A percentile compares a stretch with the other conserved stretches of the same genome.
phyloP scores from a whole-genome alignment of 2,888 invertebrate genomes.

The Seira musarum region DNA sequence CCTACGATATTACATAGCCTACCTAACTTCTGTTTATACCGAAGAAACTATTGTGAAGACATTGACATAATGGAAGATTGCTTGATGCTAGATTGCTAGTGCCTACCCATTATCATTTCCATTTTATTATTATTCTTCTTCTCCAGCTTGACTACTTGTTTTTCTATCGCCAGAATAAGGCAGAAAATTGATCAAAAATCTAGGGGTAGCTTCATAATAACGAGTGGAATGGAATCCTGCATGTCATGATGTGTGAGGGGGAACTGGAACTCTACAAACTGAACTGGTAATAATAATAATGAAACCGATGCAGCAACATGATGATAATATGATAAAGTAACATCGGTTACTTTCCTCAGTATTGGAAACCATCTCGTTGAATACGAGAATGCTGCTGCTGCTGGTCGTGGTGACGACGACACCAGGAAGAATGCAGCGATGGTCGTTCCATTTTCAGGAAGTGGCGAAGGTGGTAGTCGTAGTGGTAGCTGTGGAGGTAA shows the following conservation, averaged over 20 bases:
- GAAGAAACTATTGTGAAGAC: neutral
- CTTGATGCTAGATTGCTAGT: neutral
- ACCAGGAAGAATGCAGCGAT: conserved; percentile 17
- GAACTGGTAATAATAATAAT: neutral
- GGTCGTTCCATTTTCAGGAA: conserved; percentile 54
- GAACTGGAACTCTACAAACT: conserved; percentile 3
- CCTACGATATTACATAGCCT: too few species aligned
- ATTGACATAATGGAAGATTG: neutral
- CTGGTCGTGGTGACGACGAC: conserved; percentile 2
- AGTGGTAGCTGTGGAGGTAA: too few species aligned
- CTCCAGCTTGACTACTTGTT: neutral
- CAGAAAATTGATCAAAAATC: neutral
- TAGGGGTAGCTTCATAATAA: neutral
- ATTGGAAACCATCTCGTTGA: neutral
- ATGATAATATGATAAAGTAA: conserved; percentile 12
- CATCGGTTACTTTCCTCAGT: conserved; percentile 12
- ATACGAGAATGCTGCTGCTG: neutral
- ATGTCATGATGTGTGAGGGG: neutral
- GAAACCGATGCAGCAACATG: conserved; percentile 10
- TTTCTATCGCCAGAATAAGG: too few species aligned
- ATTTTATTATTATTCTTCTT: neutral
- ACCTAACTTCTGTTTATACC: too few species aligned
- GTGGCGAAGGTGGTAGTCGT: conserved; percentile 9
- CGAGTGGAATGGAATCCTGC: neutral
- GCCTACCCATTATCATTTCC: neutral